A percentile compares a stretch with the other conserved stretches of the same genome.
phyloP scores from a whole-genome alignment of 2,888 invertebrate species.

The Pimpla rufipes region DNA sequence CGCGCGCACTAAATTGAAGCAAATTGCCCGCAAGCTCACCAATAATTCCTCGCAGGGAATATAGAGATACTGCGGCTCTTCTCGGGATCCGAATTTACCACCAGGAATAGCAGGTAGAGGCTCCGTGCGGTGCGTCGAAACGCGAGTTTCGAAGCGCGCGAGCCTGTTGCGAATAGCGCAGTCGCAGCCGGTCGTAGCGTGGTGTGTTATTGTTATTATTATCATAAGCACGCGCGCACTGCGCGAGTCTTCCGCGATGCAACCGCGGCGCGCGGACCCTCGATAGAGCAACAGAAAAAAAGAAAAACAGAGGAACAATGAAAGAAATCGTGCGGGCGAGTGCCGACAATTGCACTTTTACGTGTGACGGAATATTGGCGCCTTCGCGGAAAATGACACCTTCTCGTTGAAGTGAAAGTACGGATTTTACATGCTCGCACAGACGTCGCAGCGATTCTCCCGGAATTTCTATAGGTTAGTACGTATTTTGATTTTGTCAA shows the following conservation, averaged over 20 bases:
- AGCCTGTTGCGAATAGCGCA: neutral
- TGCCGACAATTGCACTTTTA: neutral
- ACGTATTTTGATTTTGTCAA: constrained; percentile 3
- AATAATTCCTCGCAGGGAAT: constrained; percentile 5
- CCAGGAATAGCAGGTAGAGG: neutral
- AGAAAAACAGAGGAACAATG: constrained; percentile 3
- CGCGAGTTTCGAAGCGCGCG: neutral
- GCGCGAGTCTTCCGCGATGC: neutral
- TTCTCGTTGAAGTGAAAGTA: neutral
- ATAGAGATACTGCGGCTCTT: neutral
- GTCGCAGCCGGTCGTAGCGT: neutral
- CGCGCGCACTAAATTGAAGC: neutral
- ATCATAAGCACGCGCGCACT: constrained; percentile 7
- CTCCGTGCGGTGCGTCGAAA: neutral
- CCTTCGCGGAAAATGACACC: neutral
- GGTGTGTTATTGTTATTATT: neutral
- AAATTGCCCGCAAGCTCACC: constrained; percentile 11
- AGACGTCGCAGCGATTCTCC: neutral
- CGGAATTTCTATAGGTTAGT: constrained; percentile 18
- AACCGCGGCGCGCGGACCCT: neutral
- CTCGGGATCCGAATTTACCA: neutral
- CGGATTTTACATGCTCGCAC: neutral
- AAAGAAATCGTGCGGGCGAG: neutral
- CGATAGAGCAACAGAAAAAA: neutral
- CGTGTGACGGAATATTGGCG: neutral